phyloP scores from a whole-genome alignment of 30 jellyfish, hydroid and myxozoan species.

The Chironex yamaguchii region DNA sequence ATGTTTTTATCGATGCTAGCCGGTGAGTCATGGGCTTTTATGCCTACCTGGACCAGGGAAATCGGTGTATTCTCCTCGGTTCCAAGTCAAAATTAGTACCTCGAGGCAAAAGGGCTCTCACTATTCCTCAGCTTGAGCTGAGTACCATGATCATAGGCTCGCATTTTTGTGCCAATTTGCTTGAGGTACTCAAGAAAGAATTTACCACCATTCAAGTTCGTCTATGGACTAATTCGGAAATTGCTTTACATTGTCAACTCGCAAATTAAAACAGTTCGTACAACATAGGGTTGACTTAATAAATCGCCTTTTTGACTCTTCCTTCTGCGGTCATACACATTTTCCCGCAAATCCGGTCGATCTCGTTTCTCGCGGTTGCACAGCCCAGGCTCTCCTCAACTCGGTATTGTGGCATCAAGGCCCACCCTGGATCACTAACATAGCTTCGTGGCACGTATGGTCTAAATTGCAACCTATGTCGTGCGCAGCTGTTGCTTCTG shows the following conservation, averaged over 20 bases:
- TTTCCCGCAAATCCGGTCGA: slow-evolving; percentile 11
- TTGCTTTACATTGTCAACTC: slow-evolving; percentile 30
- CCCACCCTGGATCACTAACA: slow-evolving; percentile 13
- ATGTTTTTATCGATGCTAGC: slow-evolving; percentile 38
- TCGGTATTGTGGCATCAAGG: slow-evolving; percentile 13
- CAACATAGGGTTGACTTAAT: slow-evolving; percentile 16
- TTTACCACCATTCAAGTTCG: slow-evolving; percentile 3
- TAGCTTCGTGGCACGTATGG: slow-evolving; percentile 50
- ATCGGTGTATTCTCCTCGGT: slow-evolving; percentile 6
- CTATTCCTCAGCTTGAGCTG: slow-evolving; percentile 22
- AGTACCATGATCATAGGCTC: slow-evolving; percentile 36
- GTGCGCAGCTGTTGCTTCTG: slow-evolving; percentile 6
- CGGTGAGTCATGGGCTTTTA: slow-evolving; percentile 11
- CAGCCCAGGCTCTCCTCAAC: slow-evolving; percentile 17
- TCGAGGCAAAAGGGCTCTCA: background rate
- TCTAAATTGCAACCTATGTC: slow-evolving; percentile 23
- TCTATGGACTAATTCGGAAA: slow-evolving; percentile 42
- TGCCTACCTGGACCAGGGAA: slow-evolving; percentile 33
- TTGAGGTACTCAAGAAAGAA: background rate
- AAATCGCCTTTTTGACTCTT: slow-evolving; percentile 4
- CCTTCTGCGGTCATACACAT: slow-evolving; percentile 48
- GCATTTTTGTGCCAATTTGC: background rate
- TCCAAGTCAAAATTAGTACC: slow-evolving; percentile 17
- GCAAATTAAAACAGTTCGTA: slow-evolving; percentile 19
- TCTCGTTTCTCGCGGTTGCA: slow-evolving; percentile 5